phyloP scores from a whole-genome alignment of 2,797 vertebrate genomes.

The Novumbra hubbsi region DNA sequence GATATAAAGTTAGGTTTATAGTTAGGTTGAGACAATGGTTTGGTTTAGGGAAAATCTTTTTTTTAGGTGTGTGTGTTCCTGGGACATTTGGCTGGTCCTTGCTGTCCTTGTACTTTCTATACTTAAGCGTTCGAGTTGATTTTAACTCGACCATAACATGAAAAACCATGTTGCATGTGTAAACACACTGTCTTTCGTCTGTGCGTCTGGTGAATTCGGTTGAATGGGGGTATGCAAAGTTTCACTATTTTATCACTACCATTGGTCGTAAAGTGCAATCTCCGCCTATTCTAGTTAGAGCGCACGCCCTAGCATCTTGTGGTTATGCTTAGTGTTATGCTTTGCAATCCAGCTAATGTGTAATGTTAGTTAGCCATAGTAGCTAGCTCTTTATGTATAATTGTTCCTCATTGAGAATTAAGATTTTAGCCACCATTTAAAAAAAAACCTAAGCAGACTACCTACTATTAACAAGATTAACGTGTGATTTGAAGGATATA shows the following conservation, averaged over 20 bases:
- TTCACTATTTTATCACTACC: not conserved
- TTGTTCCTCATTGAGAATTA: not conserved
- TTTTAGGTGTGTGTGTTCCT: no score
- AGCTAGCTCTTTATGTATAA: constrained; percentile 21
- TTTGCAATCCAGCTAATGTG: constrained; percentile 21
- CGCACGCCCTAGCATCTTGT: constrained; percentile 41
- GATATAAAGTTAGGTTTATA: no score
- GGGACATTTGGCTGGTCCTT: no score
- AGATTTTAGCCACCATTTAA: not conserved
- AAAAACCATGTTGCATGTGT: no score
- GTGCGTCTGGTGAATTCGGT: not conserved
- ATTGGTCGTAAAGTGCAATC: constrained; percentile 53
- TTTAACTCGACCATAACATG: no score
- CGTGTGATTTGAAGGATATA: not conserved
- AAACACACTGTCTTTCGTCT: constrained; percentile 4
- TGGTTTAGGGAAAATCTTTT: not conserved
- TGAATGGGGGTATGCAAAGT: not conserved
- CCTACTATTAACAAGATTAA: not conserved
- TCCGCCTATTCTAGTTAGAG: not conserved
- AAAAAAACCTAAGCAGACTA: not conserved
- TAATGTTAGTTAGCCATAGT: constrained; percentile 28
- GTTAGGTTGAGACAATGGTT: not conserved
- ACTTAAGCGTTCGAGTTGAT: no score
- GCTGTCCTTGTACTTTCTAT: no score
- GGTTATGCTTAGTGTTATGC: constrained; percentile 39